phyloP scores from a whole-genome alignment of 2,888 invertebrate genomes.

The Drosophila fungiperda region DNA sequence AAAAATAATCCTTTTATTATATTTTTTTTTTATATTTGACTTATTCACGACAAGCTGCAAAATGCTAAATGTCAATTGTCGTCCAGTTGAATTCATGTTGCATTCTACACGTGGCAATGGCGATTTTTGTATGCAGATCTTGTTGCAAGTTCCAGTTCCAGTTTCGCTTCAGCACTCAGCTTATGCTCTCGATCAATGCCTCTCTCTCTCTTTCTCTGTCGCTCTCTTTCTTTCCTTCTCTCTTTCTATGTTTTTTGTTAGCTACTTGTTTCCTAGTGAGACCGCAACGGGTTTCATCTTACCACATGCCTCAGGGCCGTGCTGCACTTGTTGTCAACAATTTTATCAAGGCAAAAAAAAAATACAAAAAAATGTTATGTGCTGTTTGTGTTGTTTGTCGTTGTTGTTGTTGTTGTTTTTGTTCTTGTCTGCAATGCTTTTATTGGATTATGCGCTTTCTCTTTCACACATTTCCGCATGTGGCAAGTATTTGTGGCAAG shows the following conservation, averaged over 20 bases:
- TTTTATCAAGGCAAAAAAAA: conserved; percentile 44
- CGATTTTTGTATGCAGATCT: conserved; percentile 40
- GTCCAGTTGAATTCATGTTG: conserved; percentile 9
- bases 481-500: conserved; percentile 36
- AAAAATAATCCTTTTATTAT: not conserved
- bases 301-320: conserved; percentile 59
- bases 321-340: conserved; percentile 65
- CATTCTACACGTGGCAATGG: conserved; percentile 28
- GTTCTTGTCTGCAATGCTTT: conserved; percentile 35
- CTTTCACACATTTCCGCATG: conserved; percentile 78
- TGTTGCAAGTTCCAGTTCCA: conserved; percentile 37
- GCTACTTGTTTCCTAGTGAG: conserved; percentile 25
- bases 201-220: not conserved
- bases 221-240: not conserved
- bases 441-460: conserved; percentile 78
- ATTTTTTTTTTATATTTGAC: not conserved
- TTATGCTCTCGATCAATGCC: conserved; percentile 9
- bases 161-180: conserved; percentile 31
- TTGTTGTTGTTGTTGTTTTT: conserved; percentile 20
- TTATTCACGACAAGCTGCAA: not conserved
- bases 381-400: conserved; percentile 8
- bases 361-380: conserved; percentile 22
- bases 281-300: conserved; percentile 56
- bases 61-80: not conserved
- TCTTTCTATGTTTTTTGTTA: not conserved